Conservation (phyloP, 2,113 vertebrate genomes). For the Oncorhynchus gorbuscha region DNA sequence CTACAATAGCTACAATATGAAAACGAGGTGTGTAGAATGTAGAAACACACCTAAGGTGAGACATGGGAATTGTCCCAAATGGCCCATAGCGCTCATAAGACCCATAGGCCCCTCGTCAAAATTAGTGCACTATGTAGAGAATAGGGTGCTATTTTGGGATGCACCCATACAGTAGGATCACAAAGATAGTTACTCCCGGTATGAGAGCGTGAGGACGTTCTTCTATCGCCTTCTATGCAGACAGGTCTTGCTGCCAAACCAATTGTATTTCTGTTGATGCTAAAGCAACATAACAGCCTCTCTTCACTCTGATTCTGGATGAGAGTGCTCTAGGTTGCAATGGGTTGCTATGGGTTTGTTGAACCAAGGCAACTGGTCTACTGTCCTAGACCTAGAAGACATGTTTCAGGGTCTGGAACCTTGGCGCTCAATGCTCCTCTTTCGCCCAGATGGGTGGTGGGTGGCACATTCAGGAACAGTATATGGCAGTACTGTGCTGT, state of each 20-base stretch:
- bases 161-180: neutral
- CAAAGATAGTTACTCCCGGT: neutral
- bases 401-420: neutral
- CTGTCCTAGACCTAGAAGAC: neutral
- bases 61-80: too few species aligned
- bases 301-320: neutral
- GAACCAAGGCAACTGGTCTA: neutral
- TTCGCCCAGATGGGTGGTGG: neutral
- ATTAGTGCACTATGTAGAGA: too few species aligned
- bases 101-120: too few species aligned
- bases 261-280: neutral
- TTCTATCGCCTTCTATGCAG: neutral
- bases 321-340: neutral
- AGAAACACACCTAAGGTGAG: too few species aligned
- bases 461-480: constrained; percentile 15
- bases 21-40: too few species aligned
- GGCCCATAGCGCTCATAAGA: too few species aligned
- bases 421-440: neutral
- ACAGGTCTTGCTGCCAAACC: neutral
- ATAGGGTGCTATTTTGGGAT: too few species aligned
- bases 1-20: too few species aligned
- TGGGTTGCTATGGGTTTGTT: too few species aligned
- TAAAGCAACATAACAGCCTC: neutral
- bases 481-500: constrained; percentile 17
- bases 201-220: too few species aligned